phyloP scores from a whole-genome alignment of 2,113 vertebrate genomes.

The Xenopus laevis region DNA sequence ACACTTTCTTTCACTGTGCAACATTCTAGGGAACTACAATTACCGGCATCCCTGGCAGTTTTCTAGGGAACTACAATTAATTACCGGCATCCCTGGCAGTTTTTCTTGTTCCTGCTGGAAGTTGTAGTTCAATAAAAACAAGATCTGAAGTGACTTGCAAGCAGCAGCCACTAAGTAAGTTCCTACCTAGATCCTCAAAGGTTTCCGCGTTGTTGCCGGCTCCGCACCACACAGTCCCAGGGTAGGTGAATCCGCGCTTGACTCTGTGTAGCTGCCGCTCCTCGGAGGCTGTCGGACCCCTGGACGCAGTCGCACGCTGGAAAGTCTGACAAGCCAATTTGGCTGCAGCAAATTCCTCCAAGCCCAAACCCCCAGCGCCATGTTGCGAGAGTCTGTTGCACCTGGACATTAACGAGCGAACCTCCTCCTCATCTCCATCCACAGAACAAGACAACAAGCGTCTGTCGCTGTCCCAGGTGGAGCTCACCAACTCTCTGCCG shows the following conservation, averaged over 20 bases:
- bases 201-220: constrained; percentile 75
- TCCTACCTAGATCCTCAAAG: constrained; percentile 71
- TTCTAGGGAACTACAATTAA: no score
- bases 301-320: constrained; percentile 31
- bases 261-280: constrained; percentile 49
- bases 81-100: no score
- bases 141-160: no score
- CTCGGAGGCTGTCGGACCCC: neutral
- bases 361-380: constrained; percentile 20
- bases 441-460: constrained; percentile 57
- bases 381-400: constrained; percentile 48
- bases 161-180: neutral
- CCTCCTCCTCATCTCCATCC: constrained; percentile 48
- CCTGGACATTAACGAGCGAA: constrained; percentile 59
- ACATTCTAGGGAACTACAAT: no score
- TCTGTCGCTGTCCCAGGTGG: constrained; percentile 51
- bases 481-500: constrained; percentile 58
- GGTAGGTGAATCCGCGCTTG: constrained; percentile 77
- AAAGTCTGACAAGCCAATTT: constrained; percentile 56
- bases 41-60: no score
- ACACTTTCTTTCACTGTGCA: no score
- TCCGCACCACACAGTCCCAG: constrained; percentile 76
- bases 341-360: constrained; percentile 45
- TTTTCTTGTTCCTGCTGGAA: no score
- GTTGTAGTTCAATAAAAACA: no score